A percentile compares a stretch with the other conserved stretches of the same genome.
Evolutionary conservation across 2,113 vertebrate genomes (phyloP).

Genomic region (Felis catus): F.catus_Fca126_mat1.0 CM031418.1:109897501-109898000

Average conservation of each 20-base stretch:
- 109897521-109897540: neutral
- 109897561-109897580: neutral
- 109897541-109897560: neutral
- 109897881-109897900: neutral
- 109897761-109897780: neutral
- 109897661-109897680: neutral
- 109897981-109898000: neutral
- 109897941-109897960: neutral
- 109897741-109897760: neutral
- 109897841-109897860: neutral
- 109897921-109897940: neutral
- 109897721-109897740: neutral
- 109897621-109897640: neutral
- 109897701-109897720: neutral
- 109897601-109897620: neutral
- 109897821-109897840: neutral
- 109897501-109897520: neutral
- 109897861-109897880: neutral
- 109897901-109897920: neutral
- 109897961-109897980: neutral
- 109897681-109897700: fast-evolving
- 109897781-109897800: neutral
- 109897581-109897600: neutral
- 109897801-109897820: neutral
- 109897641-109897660: neutral